A percentile compares a stretch with the other conserved stretches of the same genome.
These are phyloP conservation scores for Aleadryas rufinucha DNA, from an alignment of 2,113 vertebrate species.

Conservation along the genomic window DNA sequence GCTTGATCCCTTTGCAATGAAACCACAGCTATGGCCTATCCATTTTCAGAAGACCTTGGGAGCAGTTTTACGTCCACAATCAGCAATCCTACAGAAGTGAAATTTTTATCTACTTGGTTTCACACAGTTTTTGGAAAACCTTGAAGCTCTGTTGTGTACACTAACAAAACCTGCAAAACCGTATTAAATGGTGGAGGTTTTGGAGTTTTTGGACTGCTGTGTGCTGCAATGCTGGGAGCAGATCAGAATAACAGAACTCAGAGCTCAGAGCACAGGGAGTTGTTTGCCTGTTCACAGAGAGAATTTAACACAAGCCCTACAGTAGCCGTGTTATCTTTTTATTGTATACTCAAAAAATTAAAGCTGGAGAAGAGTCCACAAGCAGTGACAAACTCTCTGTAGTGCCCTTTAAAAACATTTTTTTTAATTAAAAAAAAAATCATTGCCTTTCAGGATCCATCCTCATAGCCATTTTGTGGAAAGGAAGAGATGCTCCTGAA, in stretches of 20 bases:
- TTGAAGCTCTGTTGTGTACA: neutral
- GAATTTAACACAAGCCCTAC: neutral
- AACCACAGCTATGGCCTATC: neutral
- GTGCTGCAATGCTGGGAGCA: neutral
- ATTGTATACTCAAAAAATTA: neutral
- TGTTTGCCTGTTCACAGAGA: neutral
- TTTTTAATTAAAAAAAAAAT: neutral
- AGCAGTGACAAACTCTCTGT: neutral
- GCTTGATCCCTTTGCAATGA: neutral
- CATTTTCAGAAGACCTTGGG: neutral
- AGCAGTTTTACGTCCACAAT: neutral
- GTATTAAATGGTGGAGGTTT: neutral
- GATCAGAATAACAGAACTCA: neutral
- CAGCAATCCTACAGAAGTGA: neutral
- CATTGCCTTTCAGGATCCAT: neutral
- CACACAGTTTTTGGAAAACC: neutral
- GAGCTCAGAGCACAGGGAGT: neutral
- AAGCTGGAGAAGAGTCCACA: neutral
- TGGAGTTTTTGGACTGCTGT: neutral
- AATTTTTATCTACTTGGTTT: neutral
- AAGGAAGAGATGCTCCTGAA: neutral
- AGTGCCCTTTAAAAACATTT: neutral
- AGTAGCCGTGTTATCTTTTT: neutral
- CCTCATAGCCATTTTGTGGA: neutral
- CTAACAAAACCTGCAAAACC: neutral